Conservation (phyloP, 53 echinoderm and acorn worm genomes). For the Echinarachnius parma region DNA sequence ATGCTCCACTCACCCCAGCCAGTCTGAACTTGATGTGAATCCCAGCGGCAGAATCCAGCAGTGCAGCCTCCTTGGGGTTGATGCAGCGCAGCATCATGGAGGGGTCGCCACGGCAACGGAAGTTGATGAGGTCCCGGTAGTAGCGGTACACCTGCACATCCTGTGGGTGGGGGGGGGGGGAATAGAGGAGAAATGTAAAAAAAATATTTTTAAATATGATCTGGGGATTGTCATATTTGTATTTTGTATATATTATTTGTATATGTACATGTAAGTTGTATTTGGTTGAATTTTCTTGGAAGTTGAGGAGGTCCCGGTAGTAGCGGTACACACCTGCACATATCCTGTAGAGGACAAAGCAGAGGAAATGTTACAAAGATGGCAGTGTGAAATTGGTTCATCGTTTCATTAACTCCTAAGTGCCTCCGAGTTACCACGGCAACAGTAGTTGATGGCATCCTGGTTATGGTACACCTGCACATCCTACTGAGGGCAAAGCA, state of each 20-base stretch:
- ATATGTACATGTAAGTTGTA: no score
- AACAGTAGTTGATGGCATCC: no score
- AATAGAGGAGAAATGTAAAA: not conserved
- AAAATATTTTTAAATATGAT: no score
- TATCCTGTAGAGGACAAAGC: constrained; percentile 51
- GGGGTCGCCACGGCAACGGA: constrained; percentile 93
- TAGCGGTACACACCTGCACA: constrained; percentile 91
- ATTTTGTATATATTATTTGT: no score
- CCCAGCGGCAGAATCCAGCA: constrained; percentile 87
- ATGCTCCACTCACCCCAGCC: constrained; percentile 96
- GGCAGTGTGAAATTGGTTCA: no score
- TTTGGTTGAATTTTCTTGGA: no score
- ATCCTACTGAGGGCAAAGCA: no score
- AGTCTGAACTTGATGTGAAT: constrained; percentile 97
- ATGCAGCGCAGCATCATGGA: constrained; percentile 96
- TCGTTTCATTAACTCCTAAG: no score
- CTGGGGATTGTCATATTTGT: no score
- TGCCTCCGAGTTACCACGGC: no score
- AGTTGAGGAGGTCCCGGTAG: constrained; percentile 97
- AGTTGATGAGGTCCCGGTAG: constrained; percentile 98
- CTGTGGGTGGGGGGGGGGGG: constrained; percentile 41
- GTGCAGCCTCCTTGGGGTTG: constrained; percentile 84
- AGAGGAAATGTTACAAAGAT: no score
- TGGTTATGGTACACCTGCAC: no score
- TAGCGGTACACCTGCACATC: constrained; percentile 95